These are phyloP conservation scores for Apamea epomidion DNA, from an alignment of 2,888 invertebrate species.

Conservation along the genomic window DNA sequence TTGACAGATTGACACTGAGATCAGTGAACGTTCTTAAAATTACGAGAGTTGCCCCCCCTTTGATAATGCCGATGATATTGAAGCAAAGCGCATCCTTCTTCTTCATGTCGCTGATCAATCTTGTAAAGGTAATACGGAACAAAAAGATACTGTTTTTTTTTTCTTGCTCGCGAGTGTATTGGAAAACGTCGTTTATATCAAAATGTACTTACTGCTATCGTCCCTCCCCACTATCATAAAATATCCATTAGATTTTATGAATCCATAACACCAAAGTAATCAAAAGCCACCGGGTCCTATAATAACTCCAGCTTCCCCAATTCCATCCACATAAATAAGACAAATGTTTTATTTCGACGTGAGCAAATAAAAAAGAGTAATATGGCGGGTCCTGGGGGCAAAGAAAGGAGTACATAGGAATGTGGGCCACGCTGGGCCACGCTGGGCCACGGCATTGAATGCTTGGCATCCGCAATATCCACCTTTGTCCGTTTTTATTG, in stretches of 20 bases:
- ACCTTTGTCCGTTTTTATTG: conserved; percentile 62
- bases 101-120: too few species aligned
- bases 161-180: background rate
- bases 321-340: conserved; percentile 57
- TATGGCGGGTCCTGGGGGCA: conserved; percentile 26
- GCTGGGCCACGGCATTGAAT: conserved; percentile 50
- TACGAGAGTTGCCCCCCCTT: too few species aligned
- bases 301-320: conserved; percentile 36
- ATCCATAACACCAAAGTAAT: conserved; percentile 9
- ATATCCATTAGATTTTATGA: conserved; percentile 5
- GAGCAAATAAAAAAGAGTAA: conserved; percentile 49
- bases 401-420: conserved; percentile 51
- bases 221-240: background rate
- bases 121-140: background rate
- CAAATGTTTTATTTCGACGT: conserved; percentile 61
- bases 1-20: too few species aligned
- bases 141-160: background rate
- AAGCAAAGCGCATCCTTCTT: background rate
- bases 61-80: background rate
- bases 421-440: conserved; percentile 48
- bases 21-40: too few species aligned
- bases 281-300: conserved; percentile 8
- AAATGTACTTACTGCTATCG: background rate
- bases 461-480: conserved; percentile 65
- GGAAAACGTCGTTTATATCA: background rate